These are phyloP conservation scores for Drosophila vallismaia DNA, from an alignment of 2,888 invertebrate genomes.

Conservation along the genomic window DNA sequence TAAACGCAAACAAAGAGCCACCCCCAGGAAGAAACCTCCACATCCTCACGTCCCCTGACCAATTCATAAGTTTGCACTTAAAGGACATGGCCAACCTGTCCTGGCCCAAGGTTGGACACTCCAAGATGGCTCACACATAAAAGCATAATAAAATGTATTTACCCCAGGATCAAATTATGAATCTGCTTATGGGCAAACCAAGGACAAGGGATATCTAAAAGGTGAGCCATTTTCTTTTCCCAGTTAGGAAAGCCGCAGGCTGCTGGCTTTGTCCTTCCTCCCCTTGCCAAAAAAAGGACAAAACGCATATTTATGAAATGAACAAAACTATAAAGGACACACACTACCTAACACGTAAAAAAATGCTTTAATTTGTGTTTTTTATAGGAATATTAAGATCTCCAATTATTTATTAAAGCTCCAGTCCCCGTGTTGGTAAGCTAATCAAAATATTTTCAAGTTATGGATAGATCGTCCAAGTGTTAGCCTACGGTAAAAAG, in stretches of 20 bases:
- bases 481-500: no score
- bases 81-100: constrained; percentile 70
- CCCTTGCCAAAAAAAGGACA: constrained; percentile 67
- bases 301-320: constrained; percentile 78
- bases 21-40: constrained; percentile 3
- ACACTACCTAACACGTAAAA: constrained; percentile 20
- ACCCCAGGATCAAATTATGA: constrained; percentile 82
- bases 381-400: no score
- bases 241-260: constrained; percentile 76
- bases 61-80: constrained; percentile 80
- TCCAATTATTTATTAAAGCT: not conserved
- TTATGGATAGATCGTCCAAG: no score
- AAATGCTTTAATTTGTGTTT: not conserved
- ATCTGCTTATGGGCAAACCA: constrained; percentile 71
- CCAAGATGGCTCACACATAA: constrained; percentile 75
- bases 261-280: constrained; percentile 15
- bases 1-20: constrained; percentile 76
- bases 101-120: constrained; percentile 53
- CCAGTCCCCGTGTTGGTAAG: no score
- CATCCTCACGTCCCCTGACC: constrained; percentile 68
- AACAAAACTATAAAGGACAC: constrained; percentile 74
- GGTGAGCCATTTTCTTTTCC: constrained; percentile 61
- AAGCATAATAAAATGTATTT: constrained; percentile 82
- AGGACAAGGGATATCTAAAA: constrained; percentile 59
- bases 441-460: no score